Evolutionary conservation across 2,113 vertebrate species (phyloP), one percentile per base, ranked within the genome.

Genomic region (Podocnemis expansa): DNA sequence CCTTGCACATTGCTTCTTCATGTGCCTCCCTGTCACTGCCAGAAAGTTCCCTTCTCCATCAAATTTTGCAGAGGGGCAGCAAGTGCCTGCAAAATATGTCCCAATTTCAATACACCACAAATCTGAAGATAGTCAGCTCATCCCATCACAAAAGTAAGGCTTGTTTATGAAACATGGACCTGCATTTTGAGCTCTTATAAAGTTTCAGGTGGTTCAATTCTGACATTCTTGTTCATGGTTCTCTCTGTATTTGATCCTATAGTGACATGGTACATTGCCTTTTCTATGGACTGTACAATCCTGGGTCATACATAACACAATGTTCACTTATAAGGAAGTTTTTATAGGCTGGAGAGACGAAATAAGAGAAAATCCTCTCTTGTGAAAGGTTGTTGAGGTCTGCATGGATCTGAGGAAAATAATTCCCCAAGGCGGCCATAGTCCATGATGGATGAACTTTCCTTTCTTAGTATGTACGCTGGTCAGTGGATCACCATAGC

Each of bases 381-480:
- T 6, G 34, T 67, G 60, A 67, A 67, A 34, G 8, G 34, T 34
- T 67, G 60, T 67, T 67, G 60, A n/a, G 60, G 16, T 67, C 38
- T 16, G n/a, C 51, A 55, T 45, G 45, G 45, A 78, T 4, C 49
- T 51, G 54, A 19, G 45, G 89, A 75, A 75, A 75, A 75, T 75
- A 10, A 25, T 73, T 38, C 70, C 11, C 67, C 70, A 90, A 49
- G 82, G 63, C 38, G 84, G 5, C 5, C 51, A 41, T 17, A 78
- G 24, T 19, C 1, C n/a, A 17, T 8, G 10, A 41, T 0, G 1
- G 73, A 41, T 5, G 38, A 0, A 8, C 2, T 43, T 3, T 11
- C 41, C 38, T 19, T 11, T 25, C 70, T 22, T 43, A 41, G 43
- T 21, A 41, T 75, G 78, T 43, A 76, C 55, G 91, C 70, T 0